A percentile compares a stretch with the other conserved stretches of the same genome.
phyloP scores from a whole-genome alignment of 2,888 invertebrate species.

The Lasioglossum marginatum region DNA sequence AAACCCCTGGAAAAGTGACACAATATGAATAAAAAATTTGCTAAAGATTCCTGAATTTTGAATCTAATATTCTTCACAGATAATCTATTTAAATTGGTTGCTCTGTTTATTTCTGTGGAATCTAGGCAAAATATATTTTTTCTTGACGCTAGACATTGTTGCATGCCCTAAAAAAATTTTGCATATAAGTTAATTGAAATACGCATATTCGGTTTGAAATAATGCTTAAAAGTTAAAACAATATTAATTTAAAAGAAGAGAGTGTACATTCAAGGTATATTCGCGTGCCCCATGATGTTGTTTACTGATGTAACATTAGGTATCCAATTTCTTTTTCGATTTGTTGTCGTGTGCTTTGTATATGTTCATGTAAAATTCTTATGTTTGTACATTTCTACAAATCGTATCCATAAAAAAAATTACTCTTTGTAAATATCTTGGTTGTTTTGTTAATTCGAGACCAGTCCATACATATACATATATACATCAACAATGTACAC shows the following conservation, averaged over 20 bases:
- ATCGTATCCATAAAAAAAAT: conserved; percentile 28
- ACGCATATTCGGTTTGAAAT: background rate
- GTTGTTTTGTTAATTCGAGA: conserved; percentile 38
- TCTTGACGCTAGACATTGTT: background rate
- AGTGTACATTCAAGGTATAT: background rate
- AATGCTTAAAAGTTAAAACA: background rate
- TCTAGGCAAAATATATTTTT: background rate
- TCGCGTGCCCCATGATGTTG: background rate
- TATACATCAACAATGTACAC: conserved; percentile 49
- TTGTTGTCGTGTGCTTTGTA: background rate
- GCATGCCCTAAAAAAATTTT: background rate
- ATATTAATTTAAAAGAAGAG: background rate
- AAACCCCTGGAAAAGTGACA: background rate
- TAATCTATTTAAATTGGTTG: background rate
- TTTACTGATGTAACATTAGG: background rate
- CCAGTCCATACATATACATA: conserved; percentile 48
- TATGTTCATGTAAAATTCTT: conserved; percentile 17
- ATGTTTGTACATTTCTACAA: conserved; percentile 35
- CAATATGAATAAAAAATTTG: background rate
- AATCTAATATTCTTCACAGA: background rate
- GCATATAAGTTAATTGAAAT: background rate
- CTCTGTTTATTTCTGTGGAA: background rate
- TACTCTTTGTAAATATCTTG: conserved; percentile 16
- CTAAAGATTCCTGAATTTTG: background rate
- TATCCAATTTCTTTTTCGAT: background rate